Base-by-base conservation (phyloP, 2,113 vertebrate species). In the Setophaga petechia region DNA sequence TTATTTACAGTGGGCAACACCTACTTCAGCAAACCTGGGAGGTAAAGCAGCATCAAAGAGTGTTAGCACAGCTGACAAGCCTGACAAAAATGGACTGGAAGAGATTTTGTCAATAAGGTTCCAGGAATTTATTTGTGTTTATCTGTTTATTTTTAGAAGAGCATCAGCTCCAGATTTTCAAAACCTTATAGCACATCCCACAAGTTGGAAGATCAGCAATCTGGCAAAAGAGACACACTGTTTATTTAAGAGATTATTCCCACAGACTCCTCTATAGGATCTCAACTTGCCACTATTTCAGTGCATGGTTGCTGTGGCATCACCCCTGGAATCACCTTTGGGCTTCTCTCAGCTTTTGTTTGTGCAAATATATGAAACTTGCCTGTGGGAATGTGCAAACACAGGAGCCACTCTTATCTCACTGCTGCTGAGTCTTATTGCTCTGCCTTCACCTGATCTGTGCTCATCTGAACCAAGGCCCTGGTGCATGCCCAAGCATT, bases 61-160 rank as follows among this genome's bases (percentile, higher is more conserved):
- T 73, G 79, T 93, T 91, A 93, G 79, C 57, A 78, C 93, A 96
- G 87, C 93, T 91, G 94, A 80, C 37, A 51, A 84, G 51, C 19
- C 63, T 85, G 37, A 57, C n/a, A 87, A 90, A 89, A 9, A 8
- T 21, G 12, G 73, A 57, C 72, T 73, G 73, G 76, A 80, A 83
- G 79, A 39, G 74, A 15, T 10, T 80, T 77, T 44, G 17, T 89
- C 75, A 84, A 7, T 61, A 77, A 55, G 23, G 73, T 51, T 72
- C 27, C 59, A 74, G 54, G 23, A 12, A 55, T 67, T 12, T 12
- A 54, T 52, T 84, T 66, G 46, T 23, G 75, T 92, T 82, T 44
- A 80, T 76, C 31, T 83, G 46, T 35, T 69, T 74, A 25, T 81
- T 92, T 94, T 85, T 63, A 86, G 87, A 78, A 93, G 13, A 77